Percentiles rank a stretch among this genome's conserved stretches.
These are phyloP conservation scores for Paguma larvata DNA, from an alignment of 2,797 vertebrate species.

Conservation along the genomic window DNA sequence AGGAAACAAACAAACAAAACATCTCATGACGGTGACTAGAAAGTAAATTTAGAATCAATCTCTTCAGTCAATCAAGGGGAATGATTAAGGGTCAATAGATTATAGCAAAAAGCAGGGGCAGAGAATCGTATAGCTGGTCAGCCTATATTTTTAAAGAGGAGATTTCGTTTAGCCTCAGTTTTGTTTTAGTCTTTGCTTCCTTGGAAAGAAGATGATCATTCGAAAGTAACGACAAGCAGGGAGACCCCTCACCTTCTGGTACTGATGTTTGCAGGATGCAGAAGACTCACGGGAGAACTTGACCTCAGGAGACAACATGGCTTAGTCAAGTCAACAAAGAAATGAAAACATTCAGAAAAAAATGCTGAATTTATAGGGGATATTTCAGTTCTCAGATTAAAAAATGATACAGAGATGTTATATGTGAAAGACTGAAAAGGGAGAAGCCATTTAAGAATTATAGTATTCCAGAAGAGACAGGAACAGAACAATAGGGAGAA, in stretches of 20 bases:
- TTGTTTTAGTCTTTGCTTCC: not conserved
- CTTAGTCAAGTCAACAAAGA: not conserved
- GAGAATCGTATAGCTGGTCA: not conserved
- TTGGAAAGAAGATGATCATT: not conserved
- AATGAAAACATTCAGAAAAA: not conserved
- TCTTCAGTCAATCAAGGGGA: not conserved
- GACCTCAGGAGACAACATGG: not conserved
- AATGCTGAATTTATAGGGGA: not conserved
- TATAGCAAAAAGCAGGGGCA: not conserved
- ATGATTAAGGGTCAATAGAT: not conserved
- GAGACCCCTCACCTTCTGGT: not conserved
- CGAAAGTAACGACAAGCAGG: not conserved
- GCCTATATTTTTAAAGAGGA: not conserved
- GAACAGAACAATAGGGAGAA: not conserved
- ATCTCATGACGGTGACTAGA: not conserved
- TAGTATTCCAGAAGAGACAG: not conserved
- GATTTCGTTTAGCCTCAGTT: not conserved
- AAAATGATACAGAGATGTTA: not conserved
- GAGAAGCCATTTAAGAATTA: not conserved
- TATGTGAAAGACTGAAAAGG: not conserved
- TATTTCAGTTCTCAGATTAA: not conserved
- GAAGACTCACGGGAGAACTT: not conserved
- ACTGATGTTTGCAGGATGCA: not conserved
- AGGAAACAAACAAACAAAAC: not conserved
- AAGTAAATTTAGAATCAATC: not conserved